phyloP scores from a whole-genome alignment of 2,797 vertebrate genomes.

The Molossus molossus region DNA sequence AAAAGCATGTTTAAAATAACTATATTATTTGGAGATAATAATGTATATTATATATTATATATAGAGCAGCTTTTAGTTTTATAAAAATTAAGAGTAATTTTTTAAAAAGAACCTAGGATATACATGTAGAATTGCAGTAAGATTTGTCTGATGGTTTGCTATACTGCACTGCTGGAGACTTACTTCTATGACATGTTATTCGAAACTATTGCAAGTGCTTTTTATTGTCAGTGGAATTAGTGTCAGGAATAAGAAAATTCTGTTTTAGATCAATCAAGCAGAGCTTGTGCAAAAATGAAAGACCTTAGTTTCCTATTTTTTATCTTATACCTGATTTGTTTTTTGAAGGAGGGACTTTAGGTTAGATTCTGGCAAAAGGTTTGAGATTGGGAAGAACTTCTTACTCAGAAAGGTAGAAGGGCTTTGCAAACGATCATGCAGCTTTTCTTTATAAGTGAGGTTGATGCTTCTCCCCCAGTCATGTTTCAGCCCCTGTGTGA shows the following conservation, averaged over 20 bases:
- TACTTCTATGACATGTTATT: conserved; percentile 33
- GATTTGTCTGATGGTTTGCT: conserved; percentile 61
- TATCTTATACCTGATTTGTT: conserved; percentile 14
- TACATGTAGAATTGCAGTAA: not conserved
- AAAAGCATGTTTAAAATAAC: conserved; percentile 64
- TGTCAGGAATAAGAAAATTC: conserved; percentile 52
- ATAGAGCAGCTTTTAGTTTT: conserved; percentile 45
- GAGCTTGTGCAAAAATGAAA: conserved; percentile 63
- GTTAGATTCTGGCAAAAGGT: conserved; percentile 55
- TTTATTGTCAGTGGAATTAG: conserved; percentile 40
- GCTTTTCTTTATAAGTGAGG: conserved; percentile 26
- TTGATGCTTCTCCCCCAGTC: not conserved
- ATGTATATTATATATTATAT: too few species aligned
- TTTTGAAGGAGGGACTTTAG: conserved; percentile 52
- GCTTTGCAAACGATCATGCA: not conserved
- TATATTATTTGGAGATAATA: conserved; percentile 55
- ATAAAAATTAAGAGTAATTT: conserved; percentile 68
- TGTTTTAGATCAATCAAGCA: conserved; percentile 55
- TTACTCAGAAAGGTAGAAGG: not conserved
- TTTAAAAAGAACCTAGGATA: conserved; percentile 28
- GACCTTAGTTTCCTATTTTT: conserved; percentile 40
- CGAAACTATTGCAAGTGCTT: conserved; percentile 18
- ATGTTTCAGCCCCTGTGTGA: conserved; percentile 7
- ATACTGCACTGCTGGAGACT: not conserved
- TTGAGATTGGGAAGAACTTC: conserved; percentile 13